Evolutionary conservation across 2,113 vertebrate species (phyloP), one percentile per base, ranked within the genome.

Genomic region (Pachycephala philippinensis): DNA sequence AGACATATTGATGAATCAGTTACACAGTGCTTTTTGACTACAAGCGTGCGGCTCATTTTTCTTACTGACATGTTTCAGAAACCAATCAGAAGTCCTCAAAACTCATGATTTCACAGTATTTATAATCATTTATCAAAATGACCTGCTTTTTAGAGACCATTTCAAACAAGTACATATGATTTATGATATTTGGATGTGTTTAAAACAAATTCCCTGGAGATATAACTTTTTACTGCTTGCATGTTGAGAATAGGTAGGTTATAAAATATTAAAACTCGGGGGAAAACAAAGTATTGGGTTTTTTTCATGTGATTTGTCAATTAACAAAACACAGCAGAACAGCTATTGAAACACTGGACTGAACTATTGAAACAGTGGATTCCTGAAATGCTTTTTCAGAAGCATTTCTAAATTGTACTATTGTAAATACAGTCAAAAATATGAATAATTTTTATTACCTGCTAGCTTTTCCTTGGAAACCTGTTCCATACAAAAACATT

Each of bases 61-160:
- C 97, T 94, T 97, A 88, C 56, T 92, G 85, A 84, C 94, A 69
- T 92, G 70, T 85, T 90, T 97, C 97, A 89, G 77, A 95, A 94
- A 97, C 94, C 81, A 96, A 97, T 97, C 87, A 97, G 86, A 96
- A 92, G 77, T 97, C 80, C 94, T 82, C 96, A 93, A 97, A 97
- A 81, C 47, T 90, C 96, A 94, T 42, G 60, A 96, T 96, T 95
- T 96, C 45, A 42, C 87, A 89, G 79, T 95, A 96, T 97, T 98
- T 97, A 96, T 75, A 95, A 94, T 95, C 65, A 87, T 97, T 97
- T 95, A 96, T 97, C 95, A 97, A 93, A 97, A 97, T 97, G 71
- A 97, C 79, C 92, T 96, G 86, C 53, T 96, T 97, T 97, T 81
- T 65, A 89, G 52, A 94, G 53, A 95, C 78, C 81, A 80, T 96